Percentiles rank a stretch among this genome's conserved stretches.
Evolutionary conservation across 2,888 invertebrate species (phyloP).

Genomic region (Quadroppia sp.): DNA sequence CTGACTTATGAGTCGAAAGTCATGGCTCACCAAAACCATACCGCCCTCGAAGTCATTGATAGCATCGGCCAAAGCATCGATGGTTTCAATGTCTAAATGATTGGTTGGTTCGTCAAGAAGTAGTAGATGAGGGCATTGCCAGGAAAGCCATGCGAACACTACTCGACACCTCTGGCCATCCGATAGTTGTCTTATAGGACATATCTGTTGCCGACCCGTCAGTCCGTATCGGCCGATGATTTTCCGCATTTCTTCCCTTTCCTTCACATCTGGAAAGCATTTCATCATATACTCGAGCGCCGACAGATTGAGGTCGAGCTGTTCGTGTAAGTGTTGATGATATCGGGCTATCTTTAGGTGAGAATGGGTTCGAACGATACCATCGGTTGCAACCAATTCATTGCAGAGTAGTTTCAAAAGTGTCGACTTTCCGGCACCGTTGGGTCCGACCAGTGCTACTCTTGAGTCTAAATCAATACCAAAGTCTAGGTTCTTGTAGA

Average conservation of each 20-base stretch:
- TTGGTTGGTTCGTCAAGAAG: conserved; percentile 67
- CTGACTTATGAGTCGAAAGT: conserved; percentile 97
- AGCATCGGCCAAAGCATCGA: conserved; percentile 95
- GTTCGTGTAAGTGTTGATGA: conserved; percentile 94
- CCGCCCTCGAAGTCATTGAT: conserved; percentile 97
- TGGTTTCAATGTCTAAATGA: conserved; percentile 96
- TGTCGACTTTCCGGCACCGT: conserved; percentile 98
- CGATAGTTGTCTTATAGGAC: conserved; percentile 87
- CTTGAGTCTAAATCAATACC: conserved; percentile 96
- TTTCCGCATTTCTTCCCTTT: conserved; percentile 97
- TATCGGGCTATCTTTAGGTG: conserved; percentile 96
- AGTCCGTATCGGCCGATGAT: conserved; percentile 97
- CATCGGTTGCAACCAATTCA: conserved; percentile 88
- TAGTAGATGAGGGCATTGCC: conserved; percentile 92
- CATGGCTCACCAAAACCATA: conserved; percentile 98
- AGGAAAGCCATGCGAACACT: conserved; percentile 96
- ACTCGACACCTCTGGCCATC: conserved; percentile 98
- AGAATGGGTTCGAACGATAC: conserved; percentile 96
- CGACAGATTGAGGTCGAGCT: conserved; percentile 86
- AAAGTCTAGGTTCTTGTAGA: conserved; percentile 96
- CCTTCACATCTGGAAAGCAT: conserved; percentile 92
- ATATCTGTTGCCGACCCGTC: conserved; percentile 92
- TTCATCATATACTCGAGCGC: conserved; percentile 98
- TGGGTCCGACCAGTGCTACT: conserved; percentile 90
- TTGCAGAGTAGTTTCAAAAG: conserved; percentile 90